These are phyloP conservation scores for Podiceps cristatus DNA, from an alignment of 2,113 vertebrate species.

Conservation along the genomic window DNA sequence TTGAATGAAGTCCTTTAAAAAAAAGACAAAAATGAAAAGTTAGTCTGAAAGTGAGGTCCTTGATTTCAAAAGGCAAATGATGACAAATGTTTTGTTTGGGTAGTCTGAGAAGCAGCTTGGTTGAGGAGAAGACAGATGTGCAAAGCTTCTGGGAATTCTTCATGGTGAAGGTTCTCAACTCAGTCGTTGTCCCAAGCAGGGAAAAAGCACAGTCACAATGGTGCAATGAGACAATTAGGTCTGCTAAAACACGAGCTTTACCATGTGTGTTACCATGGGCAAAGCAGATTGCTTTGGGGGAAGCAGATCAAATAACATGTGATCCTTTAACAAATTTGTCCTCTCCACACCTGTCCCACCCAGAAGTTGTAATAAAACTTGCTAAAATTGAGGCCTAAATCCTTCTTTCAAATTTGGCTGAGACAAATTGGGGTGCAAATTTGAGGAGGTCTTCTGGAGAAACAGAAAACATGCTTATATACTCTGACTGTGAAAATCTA, in stretches of 20 bases:
- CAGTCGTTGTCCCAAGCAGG: background rate
- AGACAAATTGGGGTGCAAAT: background rate
- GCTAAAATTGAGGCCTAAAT: background rate
- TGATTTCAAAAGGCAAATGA: background rate
- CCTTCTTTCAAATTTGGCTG: background rate
- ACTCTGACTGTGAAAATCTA: background rate
- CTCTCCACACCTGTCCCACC: background rate
- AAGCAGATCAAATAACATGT: background rate
- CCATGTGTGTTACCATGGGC: fast-evolving
- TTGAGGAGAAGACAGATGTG: background rate
- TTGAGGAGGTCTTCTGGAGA: background rate
- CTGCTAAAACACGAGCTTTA: background rate
- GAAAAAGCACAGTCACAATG: background rate
- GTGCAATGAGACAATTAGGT: background rate
- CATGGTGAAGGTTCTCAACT: background rate
- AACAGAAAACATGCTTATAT: background rate
- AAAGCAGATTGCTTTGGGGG: background rate
- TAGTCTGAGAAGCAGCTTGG: background rate
- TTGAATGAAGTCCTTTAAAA: background rate
- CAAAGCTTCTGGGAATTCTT: background rate
- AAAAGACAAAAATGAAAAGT: background rate
- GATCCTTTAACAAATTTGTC: background rate
- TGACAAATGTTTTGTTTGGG: fast-evolving
- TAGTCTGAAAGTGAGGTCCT: background rate
- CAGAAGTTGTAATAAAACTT: background rate